A percentile compares a stretch with the other conserved stretches of the same genome.
These are phyloP conservation scores for Rousettus madagascariensis DNA, from an alignment of 2,797 vertebrate species.

Conservation along the genomic window DNA sequence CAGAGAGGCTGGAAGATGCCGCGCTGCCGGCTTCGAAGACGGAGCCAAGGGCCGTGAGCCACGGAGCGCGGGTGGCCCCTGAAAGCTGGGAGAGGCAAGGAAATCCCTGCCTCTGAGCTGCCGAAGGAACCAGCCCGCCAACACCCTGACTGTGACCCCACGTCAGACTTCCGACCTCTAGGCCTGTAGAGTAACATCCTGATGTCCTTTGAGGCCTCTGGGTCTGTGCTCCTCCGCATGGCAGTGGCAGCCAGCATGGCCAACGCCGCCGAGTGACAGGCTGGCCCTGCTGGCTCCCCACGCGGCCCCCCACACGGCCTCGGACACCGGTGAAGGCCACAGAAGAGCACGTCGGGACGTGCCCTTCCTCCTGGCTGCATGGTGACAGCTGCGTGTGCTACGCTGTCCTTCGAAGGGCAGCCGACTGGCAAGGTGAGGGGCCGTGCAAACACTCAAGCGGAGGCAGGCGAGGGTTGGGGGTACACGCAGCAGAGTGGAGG, in stretches of 20 bases:
- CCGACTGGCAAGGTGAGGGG: accelerated
- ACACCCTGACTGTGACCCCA: neutral
- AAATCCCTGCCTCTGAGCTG: neutral
- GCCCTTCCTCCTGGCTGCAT: neutral
- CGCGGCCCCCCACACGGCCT: neutral
- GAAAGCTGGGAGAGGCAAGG: neutral
- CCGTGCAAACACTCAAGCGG: neutral
- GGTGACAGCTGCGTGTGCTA: accelerated
- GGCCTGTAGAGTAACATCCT: neutral
- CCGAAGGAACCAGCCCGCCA: neutral
- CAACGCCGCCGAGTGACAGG: too few relatives aligned
- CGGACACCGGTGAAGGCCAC: accelerated
- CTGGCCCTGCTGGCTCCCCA: neutral
- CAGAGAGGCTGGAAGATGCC: accelerated
- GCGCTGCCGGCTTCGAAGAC: neutral
- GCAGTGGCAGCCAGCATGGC: too few relatives aligned
- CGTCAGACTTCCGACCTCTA: neutral
- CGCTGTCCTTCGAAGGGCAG: accelerated
- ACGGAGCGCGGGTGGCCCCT: accelerated
- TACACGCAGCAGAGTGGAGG: neutral
- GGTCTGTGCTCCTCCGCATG: neutral
- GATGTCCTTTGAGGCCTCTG: neutral
- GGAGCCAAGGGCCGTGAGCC: neutral
- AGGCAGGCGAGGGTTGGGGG: accelerated
- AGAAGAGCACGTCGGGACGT: neutral